Evolutionary conservation across 2,113 vertebrate species (phyloP).

Genomic region (Natator depressus): DNA sequence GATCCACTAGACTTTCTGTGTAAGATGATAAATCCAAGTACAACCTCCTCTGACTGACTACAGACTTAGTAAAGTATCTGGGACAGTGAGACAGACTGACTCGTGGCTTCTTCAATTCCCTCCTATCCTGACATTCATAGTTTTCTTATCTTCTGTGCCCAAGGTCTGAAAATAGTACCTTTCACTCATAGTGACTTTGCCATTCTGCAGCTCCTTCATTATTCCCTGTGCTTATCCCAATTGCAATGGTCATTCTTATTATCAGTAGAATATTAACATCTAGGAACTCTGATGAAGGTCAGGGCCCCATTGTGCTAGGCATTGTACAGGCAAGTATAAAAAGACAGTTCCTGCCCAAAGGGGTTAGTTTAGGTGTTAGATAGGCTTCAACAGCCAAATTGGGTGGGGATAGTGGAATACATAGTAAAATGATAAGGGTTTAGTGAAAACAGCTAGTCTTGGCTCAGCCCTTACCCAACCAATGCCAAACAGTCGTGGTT

Average conservation of each 20-base stretch:
- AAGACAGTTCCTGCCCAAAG: background rate
- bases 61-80: background rate
- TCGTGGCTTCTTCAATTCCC: background rate
- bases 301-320: background rate
- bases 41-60: background rate
- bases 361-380: background rate
- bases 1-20: background rate
- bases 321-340: background rate
- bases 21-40: background rate
- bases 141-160: background rate
- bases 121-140: background rate
- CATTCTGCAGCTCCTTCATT: background rate
- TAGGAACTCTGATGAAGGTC: background rate
- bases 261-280: background rate
- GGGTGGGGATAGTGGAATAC: background rate
- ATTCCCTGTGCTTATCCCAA: background rate
- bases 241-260: background rate
- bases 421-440: background rate
- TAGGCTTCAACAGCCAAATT: background rate
- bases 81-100: background rate
- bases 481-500: background rate
- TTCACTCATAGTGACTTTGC: background rate
- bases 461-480: background rate
- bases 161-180: background rate
- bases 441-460: no score